phyloP scores from a whole-genome alignment of 2,888 invertebrate genomes.

The Tetragonisca angustula region DNA sequence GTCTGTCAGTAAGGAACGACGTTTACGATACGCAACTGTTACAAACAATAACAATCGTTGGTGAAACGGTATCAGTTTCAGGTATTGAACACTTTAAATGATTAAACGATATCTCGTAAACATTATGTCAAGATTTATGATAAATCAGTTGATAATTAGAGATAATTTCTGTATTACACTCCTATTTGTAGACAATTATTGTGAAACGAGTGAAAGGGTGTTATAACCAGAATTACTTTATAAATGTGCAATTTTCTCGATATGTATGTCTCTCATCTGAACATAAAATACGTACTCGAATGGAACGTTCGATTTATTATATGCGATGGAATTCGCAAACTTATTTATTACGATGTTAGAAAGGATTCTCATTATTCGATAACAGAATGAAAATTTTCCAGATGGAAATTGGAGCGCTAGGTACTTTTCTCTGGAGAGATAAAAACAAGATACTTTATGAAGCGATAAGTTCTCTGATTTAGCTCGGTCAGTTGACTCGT shows the following conservation, averaged over 20 bases:
- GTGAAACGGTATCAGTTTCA: background rate
- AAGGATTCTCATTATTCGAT: background rate
- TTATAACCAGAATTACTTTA: background rate
- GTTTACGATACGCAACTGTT: background rate
- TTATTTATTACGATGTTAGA: background rate
- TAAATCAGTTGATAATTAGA: background rate
- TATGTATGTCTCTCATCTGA: background rate
- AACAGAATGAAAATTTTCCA: constrained; percentile 14
- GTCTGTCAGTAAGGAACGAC: background rate
- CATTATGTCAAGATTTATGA: background rate
- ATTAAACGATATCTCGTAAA: background rate
- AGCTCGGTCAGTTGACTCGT: background rate
- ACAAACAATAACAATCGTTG: background rate
- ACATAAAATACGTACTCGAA: background rate
- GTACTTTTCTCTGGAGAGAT: background rate
- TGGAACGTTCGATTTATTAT: too few relatives aligned
- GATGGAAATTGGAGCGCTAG: background rate
- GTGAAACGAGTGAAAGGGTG: background rate
- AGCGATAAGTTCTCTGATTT: constrained; percentile 24
- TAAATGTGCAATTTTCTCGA: constrained; percentile 1
- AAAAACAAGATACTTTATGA: background rate
- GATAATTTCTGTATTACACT: background rate
- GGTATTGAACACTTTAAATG: background rate
- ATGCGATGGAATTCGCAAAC: background rate
- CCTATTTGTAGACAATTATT: background rate